phyloP scores from a whole-genome alignment of 1,140 invertebrate species.

The Caenorhabditis inopinata region DNA sequence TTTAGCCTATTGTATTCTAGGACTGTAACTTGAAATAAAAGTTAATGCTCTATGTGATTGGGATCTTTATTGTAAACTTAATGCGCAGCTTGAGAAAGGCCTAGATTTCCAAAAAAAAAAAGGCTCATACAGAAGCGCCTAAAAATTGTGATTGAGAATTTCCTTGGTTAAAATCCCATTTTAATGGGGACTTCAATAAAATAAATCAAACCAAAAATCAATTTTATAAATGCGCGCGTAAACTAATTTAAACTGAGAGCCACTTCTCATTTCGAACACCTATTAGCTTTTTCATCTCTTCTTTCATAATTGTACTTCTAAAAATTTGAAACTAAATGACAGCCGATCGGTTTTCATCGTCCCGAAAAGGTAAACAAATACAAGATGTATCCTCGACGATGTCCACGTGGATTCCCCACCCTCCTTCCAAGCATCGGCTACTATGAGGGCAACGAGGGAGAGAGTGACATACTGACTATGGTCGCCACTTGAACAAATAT shows the following conservation, averaged over 20 bases:
- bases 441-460: not conserved
- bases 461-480: conserved; percentile 23
- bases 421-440: not conserved
- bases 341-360: conserved; percentile 10
- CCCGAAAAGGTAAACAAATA: conserved; percentile 18
- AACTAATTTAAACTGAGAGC: not conserved
- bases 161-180: too few species aligned
- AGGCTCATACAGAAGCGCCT: too few species aligned
- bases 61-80: too few species aligned
- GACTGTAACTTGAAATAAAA: too few species aligned
- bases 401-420: conserved; percentile 5
- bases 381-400: not conserved
- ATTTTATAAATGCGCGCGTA: too few species aligned
- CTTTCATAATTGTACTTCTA: conserved; percentile 22
- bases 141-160: too few species aligned
- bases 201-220: too few species aligned
- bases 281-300: not conserved
- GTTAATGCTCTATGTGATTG: too few species aligned
- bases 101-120: too few species aligned
- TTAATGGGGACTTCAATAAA: too few species aligned
- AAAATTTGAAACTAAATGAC: conserved; percentile 8
- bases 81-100: too few species aligned
- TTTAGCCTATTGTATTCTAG: too few species aligned
- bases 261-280: not conserved
- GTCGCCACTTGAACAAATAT: conserved; percentile 32